A percentile compares a stretch with the other conserved stretches of the same genome.
phyloP scores from a whole-genome alignment of 2,113 vertebrate species.

The Morone saxatilis region DNA sequence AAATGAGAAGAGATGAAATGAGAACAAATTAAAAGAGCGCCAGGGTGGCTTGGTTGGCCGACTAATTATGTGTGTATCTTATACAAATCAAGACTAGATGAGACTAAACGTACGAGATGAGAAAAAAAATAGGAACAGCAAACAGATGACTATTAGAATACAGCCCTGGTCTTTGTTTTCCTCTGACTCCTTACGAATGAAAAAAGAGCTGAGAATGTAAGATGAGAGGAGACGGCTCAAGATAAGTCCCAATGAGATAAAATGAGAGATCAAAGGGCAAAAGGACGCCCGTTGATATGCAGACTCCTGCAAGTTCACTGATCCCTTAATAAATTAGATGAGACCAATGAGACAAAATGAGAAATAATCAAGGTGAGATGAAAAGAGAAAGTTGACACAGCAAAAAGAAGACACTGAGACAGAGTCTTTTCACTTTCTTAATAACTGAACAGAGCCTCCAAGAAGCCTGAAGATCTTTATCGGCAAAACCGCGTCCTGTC shows the following conservation, averaged over 20 bases:
- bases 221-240: slow-evolving; percentile 15
- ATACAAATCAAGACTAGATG: neutral
- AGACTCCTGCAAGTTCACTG: neutral
- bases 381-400: slow-evolving; percentile 22
- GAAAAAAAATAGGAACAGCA: neutral
- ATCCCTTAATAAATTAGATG: neutral
- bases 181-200: neutral
- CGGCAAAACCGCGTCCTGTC: slow-evolving; percentile 72
- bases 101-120: neutral
- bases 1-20: neutral
- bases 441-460: slow-evolving; percentile 49
- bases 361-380: slow-evolving; percentile 28
- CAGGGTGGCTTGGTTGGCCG: neutral
- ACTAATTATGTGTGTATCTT: neutral
- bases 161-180: neutral
- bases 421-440: slow-evolving; percentile 39
- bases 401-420: slow-evolving; percentile 9
- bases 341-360: slow-evolving; percentile 5
- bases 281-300: neutral
- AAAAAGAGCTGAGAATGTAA: neutral
- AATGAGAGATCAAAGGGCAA: slow-evolving; percentile 33
- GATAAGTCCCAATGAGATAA: neutral
- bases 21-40: slow-evolving; percentile 1
- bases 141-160: neutral
- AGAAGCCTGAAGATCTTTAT: slow-evolving; percentile 77